A percentile compares a stretch with the other conserved stretches of the same genome.
Evolutionary conservation across 1,140 invertebrate genomes (phyloP).

Genomic region (Leucophenga varia): DNA sequence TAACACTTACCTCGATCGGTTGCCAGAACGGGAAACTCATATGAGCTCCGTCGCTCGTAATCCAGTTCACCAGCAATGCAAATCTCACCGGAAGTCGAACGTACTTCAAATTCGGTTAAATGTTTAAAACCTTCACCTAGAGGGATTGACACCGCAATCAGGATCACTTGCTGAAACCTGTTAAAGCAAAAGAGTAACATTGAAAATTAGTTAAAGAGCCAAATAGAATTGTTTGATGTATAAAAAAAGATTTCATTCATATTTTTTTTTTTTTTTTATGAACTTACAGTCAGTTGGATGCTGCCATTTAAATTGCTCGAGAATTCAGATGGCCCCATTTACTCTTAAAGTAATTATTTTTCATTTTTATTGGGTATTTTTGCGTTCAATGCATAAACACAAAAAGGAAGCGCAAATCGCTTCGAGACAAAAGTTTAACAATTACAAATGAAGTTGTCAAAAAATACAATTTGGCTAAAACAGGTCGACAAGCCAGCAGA

Average conservation of each 20-base stretch:
- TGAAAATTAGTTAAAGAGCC: conserved; percentile 4
- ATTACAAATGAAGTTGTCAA: conserved; percentile 51
- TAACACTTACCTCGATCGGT: conserved; percentile 86
- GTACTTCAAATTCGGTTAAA: conserved; percentile 74
- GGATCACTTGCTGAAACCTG: conserved; percentile 92
- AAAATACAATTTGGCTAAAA: conserved; percentile 53
- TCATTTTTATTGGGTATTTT: too few species aligned
- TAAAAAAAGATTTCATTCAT: too few species aligned
- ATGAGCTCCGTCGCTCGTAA: conserved; percentile 79
- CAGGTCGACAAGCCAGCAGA: conserved; percentile 1
- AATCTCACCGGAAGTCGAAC: conserved; percentile 82
- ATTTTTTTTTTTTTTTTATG: too few species aligned
- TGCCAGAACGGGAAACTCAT: conserved; percentile 92
- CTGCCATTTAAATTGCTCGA: too few species aligned
- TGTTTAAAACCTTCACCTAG: conserved; percentile 71
- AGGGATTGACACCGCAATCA: conserved; percentile 90
- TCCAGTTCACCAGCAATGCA: conserved; percentile 83
- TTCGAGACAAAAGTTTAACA: background rate
- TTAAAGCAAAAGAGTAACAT: conserved; percentile 20
- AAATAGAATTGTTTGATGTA: too few species aligned
- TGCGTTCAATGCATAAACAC: too few species aligned
- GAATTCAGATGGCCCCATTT: too few species aligned
- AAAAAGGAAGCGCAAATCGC: too few species aligned
- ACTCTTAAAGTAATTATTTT: too few species aligned
- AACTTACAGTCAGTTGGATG: too few species aligned